Evolutionary conservation across 2,888 invertebrate species (phyloP), one percentile per base, ranked within the genome.

Genomic region (Nomada ruficornis): DNA sequence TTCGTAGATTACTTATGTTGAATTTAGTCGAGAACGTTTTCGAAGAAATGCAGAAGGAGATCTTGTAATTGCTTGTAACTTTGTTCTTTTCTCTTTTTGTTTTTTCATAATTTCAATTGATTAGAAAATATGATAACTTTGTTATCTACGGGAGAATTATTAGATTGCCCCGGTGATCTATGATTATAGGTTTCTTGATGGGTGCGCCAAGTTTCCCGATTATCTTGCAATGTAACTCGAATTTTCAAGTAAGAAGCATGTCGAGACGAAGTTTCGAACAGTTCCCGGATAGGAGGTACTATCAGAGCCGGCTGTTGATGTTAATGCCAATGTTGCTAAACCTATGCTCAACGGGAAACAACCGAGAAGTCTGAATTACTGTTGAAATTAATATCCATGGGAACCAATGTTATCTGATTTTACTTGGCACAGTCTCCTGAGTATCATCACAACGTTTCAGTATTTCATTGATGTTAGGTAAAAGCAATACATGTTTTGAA

Each of bases 301-400:
- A 13, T 78, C 63, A 63, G 23, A 23, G 18, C n/a, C n/a, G 2
- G 54, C 52, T 60, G 59, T 62, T 20, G 73, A 55, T 69, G 73
- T 79, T 81, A 71, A 82, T 70, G 65, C 60, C 70, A 70, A 74
- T 69, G 69, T 70, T 74, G 79, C 69, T 69, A 74, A 75, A 82
- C 47, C 69, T 60, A 29, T 42, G 68, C 47, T 78, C 20, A 47
- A 77, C 64, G 54, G 11, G 59, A 26, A 63, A 57, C 70, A 67
- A 72, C 44, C 55, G 65, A 52, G 78, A 29, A 78, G 57, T 36
- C 50, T 20, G 57, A 77, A 63, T 72, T 60, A 65, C 80, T 50
- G 65, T 65, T 57, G 36, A 29, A 70, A 74, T 81, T 67, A 74
- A 69, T 60, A 36, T 63, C 29, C 29, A 50, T 50, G 59, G 73